phyloP scores from a whole-genome alignment of 2,113 vertebrate genomes.

The Marmota flaviventris region DNA sequence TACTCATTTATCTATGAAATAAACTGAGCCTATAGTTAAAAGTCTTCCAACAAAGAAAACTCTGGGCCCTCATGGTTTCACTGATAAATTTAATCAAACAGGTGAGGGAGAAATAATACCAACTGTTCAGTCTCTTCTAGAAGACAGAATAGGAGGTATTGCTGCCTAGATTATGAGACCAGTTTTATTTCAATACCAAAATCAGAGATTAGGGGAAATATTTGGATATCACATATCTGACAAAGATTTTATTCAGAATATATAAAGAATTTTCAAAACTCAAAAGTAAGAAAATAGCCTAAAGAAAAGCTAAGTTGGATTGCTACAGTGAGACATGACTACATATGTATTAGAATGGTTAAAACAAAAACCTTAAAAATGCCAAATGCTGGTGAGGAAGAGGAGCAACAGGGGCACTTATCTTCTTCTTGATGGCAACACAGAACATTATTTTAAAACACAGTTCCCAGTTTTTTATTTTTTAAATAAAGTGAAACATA shows the following conservation, averaged over 20 bases:
- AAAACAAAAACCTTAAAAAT: not conserved
- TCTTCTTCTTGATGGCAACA: not conserved
- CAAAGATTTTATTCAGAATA: not conserved
- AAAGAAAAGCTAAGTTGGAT: not conserved
- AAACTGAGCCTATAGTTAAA: not conserved
- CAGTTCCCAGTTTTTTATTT: not conserved
- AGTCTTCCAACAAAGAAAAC: not conserved
- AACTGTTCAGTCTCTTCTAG: not conserved
- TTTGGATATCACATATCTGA: not conserved
- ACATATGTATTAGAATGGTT: not conserved
- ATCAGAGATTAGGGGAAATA: not conserved
- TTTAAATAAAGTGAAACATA: not conserved
- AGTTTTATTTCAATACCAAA: not conserved
- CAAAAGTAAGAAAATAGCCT: not conserved
- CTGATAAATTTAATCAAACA: not conserved
- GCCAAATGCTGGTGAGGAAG: not conserved
- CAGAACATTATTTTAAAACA: not conserved
- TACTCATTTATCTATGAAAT: not conserved
- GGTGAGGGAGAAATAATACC: not conserved
- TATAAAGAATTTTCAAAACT: not conserved
- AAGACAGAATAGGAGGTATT: not conserved
- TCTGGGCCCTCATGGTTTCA: not conserved
- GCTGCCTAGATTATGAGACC: not conserved
- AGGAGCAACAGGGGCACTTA: not conserved
- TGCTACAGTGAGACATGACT: not conserved